Percentiles rank a stretch among this genome's conserved stretches.
Evolutionary conservation across 1,140 invertebrate species (phyloP).

Genomic region (Philaenus spumarius): DNA sequence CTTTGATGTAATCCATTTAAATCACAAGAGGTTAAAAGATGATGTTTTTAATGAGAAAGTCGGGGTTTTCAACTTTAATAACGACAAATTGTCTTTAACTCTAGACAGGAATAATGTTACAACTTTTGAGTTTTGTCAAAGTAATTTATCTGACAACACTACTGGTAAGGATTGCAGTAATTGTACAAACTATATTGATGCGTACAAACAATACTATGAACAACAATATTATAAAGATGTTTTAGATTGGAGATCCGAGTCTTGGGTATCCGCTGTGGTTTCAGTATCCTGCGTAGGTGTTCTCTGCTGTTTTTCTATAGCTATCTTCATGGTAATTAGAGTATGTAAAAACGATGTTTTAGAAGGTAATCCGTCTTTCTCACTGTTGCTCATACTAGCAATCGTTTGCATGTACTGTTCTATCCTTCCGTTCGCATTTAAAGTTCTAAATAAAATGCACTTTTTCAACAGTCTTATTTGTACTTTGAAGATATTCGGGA

Average conservation of each 20-base stretch:
- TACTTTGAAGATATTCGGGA: conserved; percentile 47
- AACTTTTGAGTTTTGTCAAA: conserved; percentile 12
- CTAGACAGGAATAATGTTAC: conserved; percentile 12
- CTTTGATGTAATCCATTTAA: conserved; percentile 15
- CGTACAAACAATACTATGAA: conserved; percentile 17
- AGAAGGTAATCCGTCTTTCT: conserved; percentile 47
- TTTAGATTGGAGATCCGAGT: conserved; percentile 35
- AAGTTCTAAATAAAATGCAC: conserved; percentile 15
- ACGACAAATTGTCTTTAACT: conserved; percentile 10
- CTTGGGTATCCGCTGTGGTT: conserved; percentile 45
- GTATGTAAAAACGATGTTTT: conserved; percentile 45
- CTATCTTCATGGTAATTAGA: conserved; percentile 45
- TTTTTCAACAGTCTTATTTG: conserved; percentile 25
- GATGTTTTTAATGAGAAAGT: neutral
- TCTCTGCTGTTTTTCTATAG: conserved; percentile 41
- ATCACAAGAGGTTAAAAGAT: conserved; percentile 3
- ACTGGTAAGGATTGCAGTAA: conserved; percentile 20
- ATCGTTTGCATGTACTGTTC: conserved; percentile 45
- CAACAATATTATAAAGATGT: conserved; percentile 2
- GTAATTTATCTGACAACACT: conserved; percentile 1
- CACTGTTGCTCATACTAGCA: conserved; percentile 44
- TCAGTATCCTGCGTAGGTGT: conserved; percentile 42
- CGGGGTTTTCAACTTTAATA: conserved; percentile 12
- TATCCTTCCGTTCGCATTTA: conserved; percentile 43
- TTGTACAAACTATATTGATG: conserved; percentile 20